Evolutionary conservation across 1,140 invertebrate species (phyloP), one percentile per base, ranked within the genome.

Genomic region (Bactericera cockerelli): DNA sequence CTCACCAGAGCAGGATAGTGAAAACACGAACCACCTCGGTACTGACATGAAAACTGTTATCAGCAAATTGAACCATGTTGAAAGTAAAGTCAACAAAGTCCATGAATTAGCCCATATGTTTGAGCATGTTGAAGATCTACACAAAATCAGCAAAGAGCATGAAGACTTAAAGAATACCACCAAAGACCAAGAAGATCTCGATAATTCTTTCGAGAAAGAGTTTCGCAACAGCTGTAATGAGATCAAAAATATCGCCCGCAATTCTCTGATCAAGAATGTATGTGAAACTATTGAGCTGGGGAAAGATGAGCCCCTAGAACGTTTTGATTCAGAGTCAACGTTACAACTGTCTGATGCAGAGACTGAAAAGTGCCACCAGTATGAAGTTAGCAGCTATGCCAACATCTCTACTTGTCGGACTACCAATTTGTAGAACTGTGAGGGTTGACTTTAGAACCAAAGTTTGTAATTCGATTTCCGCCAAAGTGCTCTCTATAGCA

Each of bases 161-260:
- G 42, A 49, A 49, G 28, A 31, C 13, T 13, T 31, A 31, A 31
- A 31, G 4, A 31, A 31, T 6, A 31, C 28, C 28, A 31, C 4
- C 4, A 13, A 6, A 31, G 28, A 49, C 3, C 42, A 49, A 49
- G 42, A 49, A 49, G 42, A 49, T 22, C 19, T 49, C 8, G 42
- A 49, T 49, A 49, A 49, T 49, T 49, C 42, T 4, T 49, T 49
- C 19, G 42, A 49, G 22, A 49, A 49, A n/a, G 42, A 49, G 19
- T 49, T 49, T n/a, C 6, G 19, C 4, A 49, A 22, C 8, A 49
- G 42, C 22, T 49, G 42, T 49, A 49, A 49, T 4, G 42, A 49
- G 19, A 49, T 49, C 22, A 16, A 49, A 49, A 49, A 22, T n/a
- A 49, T 49, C 19, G 22, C n/a, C 19, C n/a, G 42, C 4, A 49